Base-by-base conservation (phyloP, 1,140 invertebrate species). In the Brachionus calyciflorus region DNA sequence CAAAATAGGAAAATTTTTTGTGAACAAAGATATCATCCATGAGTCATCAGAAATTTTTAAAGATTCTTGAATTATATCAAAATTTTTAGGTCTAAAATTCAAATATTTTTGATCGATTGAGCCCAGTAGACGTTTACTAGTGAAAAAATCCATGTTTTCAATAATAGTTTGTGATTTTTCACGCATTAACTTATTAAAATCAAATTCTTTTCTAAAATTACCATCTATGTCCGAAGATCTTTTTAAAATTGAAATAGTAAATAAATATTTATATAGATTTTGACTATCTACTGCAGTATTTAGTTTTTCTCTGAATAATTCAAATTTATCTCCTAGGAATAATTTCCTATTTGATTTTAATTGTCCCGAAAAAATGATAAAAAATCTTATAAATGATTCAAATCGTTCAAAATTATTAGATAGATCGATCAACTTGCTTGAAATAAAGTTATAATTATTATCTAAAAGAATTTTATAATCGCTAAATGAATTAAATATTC, bases 61-160 rank as follows among this genome's bases (percentile, higher is more conserved):
- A 4, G 40, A 44, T 3, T 65, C 60, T 3, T 24, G 17, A 17
- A 65, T 44, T 6, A 44, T 19, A n/a, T 65, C 40, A 4, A 24
- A 65, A 44, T 65, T 65, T n/a, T 19, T 19, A 24, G 60, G 60
- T n/a, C 33, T 17, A 28, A 65, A 65, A 44, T 65, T 65, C 14
- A 65, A 44, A 41, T 24, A 65, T 26, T 65, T 65, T 26, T 37
- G 12, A 44, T 65, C 60, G 12, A 65, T 1, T 21, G 40, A 21
- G 6, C 37, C 40, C 14, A 65, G 24, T 3, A 65, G 60, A 44
- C 60, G 33, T 37, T 65, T 65, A 24, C 41, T 26, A 0, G 60
- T 44, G 44, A 44, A 65, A 65, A 65, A 65, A n/a, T 65, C 60
- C 60, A 65, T 65, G n/a, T 65, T 65, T 44, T 65, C 60, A 6